A percentile compares a stretch with the other conserved stretches of the same genome.
Evolutionary conservation across 2,113 vertebrate species (phyloP).

Genomic region (Amphiprion ocellaris): DNA sequence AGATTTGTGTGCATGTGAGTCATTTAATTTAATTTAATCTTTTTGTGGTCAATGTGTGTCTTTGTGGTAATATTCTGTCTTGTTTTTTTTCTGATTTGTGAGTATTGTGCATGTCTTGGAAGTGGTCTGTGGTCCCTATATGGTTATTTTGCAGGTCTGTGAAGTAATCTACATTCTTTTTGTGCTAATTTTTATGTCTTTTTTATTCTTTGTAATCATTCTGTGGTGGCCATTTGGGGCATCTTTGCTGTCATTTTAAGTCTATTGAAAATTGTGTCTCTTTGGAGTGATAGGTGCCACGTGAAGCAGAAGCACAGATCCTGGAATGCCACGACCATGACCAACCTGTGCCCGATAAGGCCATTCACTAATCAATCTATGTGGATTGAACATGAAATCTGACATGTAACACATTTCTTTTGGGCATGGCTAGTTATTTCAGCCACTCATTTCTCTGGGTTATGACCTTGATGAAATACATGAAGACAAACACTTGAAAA

Average conservation of each 20-base stretch:
- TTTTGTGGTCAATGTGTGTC: neutral
- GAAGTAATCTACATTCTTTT: neutral
- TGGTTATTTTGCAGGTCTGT: neutral
- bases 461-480: constrained; percentile 32
- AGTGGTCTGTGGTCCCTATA: neutral
- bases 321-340: too few species aligned
- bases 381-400: neutral
- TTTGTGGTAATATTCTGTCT: too few species aligned
- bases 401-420: constrained; percentile 17
- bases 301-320: neutral
- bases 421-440: constrained; percentile 1
- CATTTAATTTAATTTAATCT: neutral
- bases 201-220: neutral
- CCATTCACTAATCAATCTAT: too few species aligned
- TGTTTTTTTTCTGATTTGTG: too few species aligned
- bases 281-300: too few species aligned
- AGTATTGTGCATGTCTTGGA: neutral
- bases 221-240: neutral
- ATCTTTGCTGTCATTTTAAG: neutral
- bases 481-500: constrained; percentile 11
- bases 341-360: too few species aligned
- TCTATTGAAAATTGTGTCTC: neutral
- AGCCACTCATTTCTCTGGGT: neutral
- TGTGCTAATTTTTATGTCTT: neutral
- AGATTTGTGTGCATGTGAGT: neutral